Base-by-base conservation (phyloP, 2,113 vertebrate genomes). In the Bos indicus region DNA sequence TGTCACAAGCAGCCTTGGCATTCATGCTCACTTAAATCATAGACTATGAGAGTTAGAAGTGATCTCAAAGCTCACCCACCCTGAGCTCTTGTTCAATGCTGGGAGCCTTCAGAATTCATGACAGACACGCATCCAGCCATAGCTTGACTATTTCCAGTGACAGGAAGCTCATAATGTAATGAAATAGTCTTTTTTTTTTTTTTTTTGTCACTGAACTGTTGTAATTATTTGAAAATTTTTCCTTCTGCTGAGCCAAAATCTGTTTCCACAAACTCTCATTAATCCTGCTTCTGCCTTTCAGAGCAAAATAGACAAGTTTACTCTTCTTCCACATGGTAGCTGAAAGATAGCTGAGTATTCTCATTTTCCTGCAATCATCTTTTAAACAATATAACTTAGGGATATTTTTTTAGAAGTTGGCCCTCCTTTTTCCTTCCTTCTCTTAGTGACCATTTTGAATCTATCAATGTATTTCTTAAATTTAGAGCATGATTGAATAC, bases 221-320 rank as follows among this genome's bases (percentile, higher is more conserved):
- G 85, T 92, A 92, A 97, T 95, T 87, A 97, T 64, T 96, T 90
- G 64, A 90, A 94, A 90, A 28, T 3, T 56, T 93, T 94, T 78
- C 96, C 96, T 94, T 96, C 33, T 77, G 40, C 28, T 10, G n/a
- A 94, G 95, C 92, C 92, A 96, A 93, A 96, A 82, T 88, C 86
- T 91, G 48, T 96, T 96, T 90, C 74, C 94, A 88, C 21, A 26
- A 92, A 77, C n/a, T 80, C 60, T 87, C 80, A 91, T 77, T 94
- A 93, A 98, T 81, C 52, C 23, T 46, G 81, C 91, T 85, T 85
- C 36, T 78, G 46, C 21, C 56, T 94, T 91, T 82, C 54, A 84
- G 83, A 95, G 59, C 33, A 92, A 96, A 95, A 64, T 14, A 90
- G 88, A 78, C 88, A 87, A 80, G 23, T 88, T 92, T 64, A 85